Percentiles rank a stretch among this genome's conserved stretches.
These are phyloP conservation scores for Folsomia candida DNA, from an alignment of 2,888 invertebrate genomes.

Conservation along the genomic window DNA sequence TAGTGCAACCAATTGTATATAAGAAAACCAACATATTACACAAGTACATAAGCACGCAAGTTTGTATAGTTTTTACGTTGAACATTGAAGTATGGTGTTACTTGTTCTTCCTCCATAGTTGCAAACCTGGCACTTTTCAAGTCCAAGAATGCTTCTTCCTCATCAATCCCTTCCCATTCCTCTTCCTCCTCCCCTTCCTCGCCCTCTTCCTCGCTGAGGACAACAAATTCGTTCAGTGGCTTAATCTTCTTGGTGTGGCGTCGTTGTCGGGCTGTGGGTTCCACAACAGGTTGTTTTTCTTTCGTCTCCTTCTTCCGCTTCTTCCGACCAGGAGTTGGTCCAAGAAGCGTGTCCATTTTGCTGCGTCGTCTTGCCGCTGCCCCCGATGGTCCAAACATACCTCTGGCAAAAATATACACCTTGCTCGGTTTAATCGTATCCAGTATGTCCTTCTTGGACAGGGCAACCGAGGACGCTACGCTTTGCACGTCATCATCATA, in stretches of 20 bases:
- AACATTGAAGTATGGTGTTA: slow-evolving; percentile 24
- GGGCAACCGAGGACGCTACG: not conserved
- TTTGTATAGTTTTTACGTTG: too few species aligned
- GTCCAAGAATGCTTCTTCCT: slow-evolving; percentile 12
- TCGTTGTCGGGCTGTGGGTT: not conserved
- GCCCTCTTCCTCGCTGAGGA: slow-evolving; percentile 15
- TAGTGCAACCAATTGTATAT: too few species aligned
- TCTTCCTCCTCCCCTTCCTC: slow-evolving; percentile 28
- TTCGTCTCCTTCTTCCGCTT: not conserved
- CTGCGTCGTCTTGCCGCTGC: not conserved
- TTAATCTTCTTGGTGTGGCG: not conserved
- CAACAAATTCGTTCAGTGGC: slow-evolving; percentile 17
- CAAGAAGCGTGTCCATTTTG: not conserved
- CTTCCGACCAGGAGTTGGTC: not conserved
- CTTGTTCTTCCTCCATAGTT: slow-evolving; percentile 22
- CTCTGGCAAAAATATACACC: slow-evolving; percentile 21
- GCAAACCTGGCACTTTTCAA: slow-evolving; percentile 23
- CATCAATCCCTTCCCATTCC: slow-evolving; percentile 1
- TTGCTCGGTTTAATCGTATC: slow-evolving; percentile 28
- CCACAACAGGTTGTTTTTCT: not conserved
- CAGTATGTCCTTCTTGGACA: slow-evolving; percentile 28
- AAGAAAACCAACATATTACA: too few species aligned
- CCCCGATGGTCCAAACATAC: slow-evolving; percentile 27
- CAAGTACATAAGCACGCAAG: too few species aligned
- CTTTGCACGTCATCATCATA: slow-evolving; percentile 8